A percentile compares a stretch with the other conserved stretches of the same genome.
phyloP scores from a whole-genome alignment of 2,888 invertebrate species.

The Nephrotoma appendiculata region DNA sequence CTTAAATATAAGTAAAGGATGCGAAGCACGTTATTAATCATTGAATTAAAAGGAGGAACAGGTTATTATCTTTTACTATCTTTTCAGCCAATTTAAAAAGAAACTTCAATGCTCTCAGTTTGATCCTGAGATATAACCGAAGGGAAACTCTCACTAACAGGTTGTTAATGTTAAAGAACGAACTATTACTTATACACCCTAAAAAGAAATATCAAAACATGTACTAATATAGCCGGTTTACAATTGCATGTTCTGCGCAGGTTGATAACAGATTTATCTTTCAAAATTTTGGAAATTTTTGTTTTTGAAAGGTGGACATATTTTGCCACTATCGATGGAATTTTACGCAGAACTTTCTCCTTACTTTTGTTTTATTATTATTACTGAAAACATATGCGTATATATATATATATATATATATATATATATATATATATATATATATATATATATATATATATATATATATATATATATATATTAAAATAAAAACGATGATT shows the following conservation, averaged over 20 bases:
- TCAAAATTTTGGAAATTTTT: not conserved
- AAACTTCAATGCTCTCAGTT: no score
- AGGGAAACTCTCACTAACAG: not conserved
- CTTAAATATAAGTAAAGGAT: no score
- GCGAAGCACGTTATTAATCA: no score
- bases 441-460: no score
- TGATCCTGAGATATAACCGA: no score
- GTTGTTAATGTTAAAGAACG: not conserved
- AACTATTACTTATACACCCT: not conserved
- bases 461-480: not conserved
- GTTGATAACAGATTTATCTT: not conserved
- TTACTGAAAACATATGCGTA: not conserved
- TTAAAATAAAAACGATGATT: not conserved
- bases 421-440: no score
- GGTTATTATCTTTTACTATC: no score
- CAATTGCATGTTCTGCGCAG: not conserved
- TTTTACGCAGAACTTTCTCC: no score
- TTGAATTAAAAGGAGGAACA: no score
- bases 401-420: no score
- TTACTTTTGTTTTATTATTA: not conserved
- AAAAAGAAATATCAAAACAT: not conserved
- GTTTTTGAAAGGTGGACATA: not conserved
- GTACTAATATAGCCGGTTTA: not conserved
- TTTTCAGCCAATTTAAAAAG: no score
- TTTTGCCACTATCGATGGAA: not conserved